These are phyloP conservation scores for Mercenaria mercenaria DNA, from an alignment of 1,140 invertebrate species.

Conservation along the genomic window DNA sequence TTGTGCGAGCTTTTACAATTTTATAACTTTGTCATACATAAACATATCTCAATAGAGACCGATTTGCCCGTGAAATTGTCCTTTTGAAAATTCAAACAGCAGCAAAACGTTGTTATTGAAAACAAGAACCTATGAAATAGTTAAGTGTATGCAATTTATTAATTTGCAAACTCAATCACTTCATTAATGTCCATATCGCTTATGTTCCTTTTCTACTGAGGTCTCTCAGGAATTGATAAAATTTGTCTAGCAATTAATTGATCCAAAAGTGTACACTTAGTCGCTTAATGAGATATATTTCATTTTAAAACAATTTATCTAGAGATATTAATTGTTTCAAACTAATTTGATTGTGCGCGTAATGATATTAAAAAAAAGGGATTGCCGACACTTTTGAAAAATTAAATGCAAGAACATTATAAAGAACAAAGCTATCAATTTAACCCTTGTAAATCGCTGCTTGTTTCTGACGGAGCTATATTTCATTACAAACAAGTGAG, in stretches of 20 bases:
- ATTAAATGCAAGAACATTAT: not conserved
- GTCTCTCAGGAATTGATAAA: slow-evolving; percentile 1
- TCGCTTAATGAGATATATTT: slow-evolving; percentile 9
- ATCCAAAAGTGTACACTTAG: slow-evolving; percentile 9
- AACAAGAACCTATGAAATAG: not conserved
- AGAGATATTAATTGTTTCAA: not conserved
- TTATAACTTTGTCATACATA: not conserved
- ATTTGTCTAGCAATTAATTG: slow-evolving; percentile 5
- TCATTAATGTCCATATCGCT: not conserved
- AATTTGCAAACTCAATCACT: not conserved
- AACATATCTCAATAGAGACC: not conserved
- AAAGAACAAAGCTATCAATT: not conserved
- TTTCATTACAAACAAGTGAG: slow-evolving; percentile 1
- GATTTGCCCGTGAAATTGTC: not conserved
- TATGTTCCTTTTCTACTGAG: not conserved
- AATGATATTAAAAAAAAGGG: slow-evolving; percentile 22
- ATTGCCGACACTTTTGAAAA: slow-evolving; percentile 6
- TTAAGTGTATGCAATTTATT: not conserved
- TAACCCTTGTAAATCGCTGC: not conserved
- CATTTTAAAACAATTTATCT: slow-evolving; percentile 5
- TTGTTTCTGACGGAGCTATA: not conserved
- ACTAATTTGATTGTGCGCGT: not conserved
- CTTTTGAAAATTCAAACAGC: not conserved
- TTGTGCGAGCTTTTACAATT: not conserved
- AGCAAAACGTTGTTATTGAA: not conserved